Conservation (phyloP, 2,888 invertebrate species). For the Hemicrepidius hirtus region DNA sequence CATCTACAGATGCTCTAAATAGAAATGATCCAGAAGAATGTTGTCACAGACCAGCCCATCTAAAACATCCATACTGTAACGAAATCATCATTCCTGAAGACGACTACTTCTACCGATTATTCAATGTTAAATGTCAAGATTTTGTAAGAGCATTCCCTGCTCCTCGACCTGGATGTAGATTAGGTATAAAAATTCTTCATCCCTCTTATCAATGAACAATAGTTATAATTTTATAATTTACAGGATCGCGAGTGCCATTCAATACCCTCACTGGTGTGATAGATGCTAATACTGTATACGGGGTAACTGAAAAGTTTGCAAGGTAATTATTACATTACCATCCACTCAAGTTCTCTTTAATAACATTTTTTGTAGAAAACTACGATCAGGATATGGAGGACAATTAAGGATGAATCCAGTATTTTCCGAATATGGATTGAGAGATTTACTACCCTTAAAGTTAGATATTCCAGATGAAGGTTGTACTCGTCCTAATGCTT, state of each 20-base stretch:
- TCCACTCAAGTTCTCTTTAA: background rate
- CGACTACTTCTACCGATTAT: slow-evolving; percentile 92
- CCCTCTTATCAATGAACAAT: no score
- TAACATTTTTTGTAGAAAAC: slow-evolving; percentile 75
- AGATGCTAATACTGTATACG: slow-evolving; percentile 94
- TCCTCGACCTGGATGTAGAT: slow-evolving; percentile 89
- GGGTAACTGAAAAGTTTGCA: slow-evolving; percentile 87
- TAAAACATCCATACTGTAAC: slow-evolving; percentile 93
- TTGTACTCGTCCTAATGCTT: slow-evolving; percentile 90
- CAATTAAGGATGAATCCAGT: slow-evolving; percentile 91
- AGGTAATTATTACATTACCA: slow-evolving; percentile 73
- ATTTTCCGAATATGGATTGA: slow-evolving; percentile 89
- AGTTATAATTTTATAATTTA: slow-evolving; percentile 8
- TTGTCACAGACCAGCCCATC: slow-evolving; percentile 86
- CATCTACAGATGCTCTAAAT: slow-evolving; percentile 82
- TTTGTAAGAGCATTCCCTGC: slow-evolving; percentile 93
- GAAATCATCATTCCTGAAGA: slow-evolving; percentile 92
- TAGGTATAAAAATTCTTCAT: slow-evolving; percentile 83
- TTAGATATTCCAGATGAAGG: slow-evolving; percentile 94
- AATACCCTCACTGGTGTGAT: slow-evolving; percentile 91
- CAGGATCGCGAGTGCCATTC: slow-evolving; percentile 88
- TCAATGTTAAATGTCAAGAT: slow-evolving; percentile 90
- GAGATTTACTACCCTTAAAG: slow-evolving; percentile 90
- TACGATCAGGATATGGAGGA: slow-evolving; percentile 88
- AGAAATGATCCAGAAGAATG: slow-evolving; percentile 95